phyloP scores from a whole-genome alignment of 2,113 vertebrate species.

The Ornithorhynchus anatinus region DNA sequence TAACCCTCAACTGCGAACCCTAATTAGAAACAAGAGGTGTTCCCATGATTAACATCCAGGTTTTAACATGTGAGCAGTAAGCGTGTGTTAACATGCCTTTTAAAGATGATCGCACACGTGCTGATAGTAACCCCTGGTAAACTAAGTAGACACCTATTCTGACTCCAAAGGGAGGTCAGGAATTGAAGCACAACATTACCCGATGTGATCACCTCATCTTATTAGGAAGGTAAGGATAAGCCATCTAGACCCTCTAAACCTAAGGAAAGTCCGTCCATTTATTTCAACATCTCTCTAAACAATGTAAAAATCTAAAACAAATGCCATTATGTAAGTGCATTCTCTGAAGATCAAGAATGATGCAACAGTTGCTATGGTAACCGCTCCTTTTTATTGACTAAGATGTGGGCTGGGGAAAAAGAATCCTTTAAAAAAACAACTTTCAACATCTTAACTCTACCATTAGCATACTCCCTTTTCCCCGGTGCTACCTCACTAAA shows the following conservation, averaged over 20 bases:
- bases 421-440: constrained; percentile 18
- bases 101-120: constrained; percentile 15
- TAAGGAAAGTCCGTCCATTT: constrained; percentile 6
- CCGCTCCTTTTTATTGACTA: constrained; percentile 51
- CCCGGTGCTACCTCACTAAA: constrained; percentile 27
- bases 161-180: too few species aligned
- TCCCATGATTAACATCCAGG: constrained; percentile 10
- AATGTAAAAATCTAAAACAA: constrained; percentile 36
- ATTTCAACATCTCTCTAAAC: constrained; percentile 34
- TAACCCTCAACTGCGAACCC: constrained; percentile 10
- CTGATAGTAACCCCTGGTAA: constrained; percentile 12
- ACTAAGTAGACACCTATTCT: constrained; percentile 23
- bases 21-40: constrained; percentile 3
- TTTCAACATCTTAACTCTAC: constrained; percentile 7
- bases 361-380: constrained; percentile 49
- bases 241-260: constrained; percentile 12
- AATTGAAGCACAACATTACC: too few species aligned
- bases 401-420: constrained; percentile 26
- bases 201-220: too few species aligned
- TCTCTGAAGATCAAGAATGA: constrained; percentile 53
- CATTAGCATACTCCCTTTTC: constrained; percentile 1
- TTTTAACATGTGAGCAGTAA: constrained; percentile 26
- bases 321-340: constrained; percentile 41
- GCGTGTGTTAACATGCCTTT: constrained; percentile 19
- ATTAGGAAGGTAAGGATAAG: too few species aligned